Base-by-base conservation (phyloP, 2,888 invertebrate species). In the Tipula lateralis region DNA sequence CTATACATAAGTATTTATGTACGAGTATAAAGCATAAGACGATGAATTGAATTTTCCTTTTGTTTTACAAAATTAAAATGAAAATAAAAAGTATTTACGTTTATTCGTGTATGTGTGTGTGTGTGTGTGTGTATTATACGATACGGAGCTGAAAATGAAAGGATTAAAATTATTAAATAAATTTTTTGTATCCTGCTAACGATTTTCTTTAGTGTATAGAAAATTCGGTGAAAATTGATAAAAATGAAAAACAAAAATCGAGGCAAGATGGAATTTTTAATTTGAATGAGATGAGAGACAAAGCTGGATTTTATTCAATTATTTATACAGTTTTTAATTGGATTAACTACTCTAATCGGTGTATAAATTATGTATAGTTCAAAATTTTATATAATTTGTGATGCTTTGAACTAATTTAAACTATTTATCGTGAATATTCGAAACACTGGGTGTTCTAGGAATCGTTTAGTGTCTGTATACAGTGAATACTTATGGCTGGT, bases 171-270 rank as follows among this genome's bases (percentile, higher is more conserved):
- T 66, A 66, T 66, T 19, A 66, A 44, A 9, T 12, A 66, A 66
- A 24, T 24, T 24, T 66, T 9, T 24, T 19, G 24, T 66, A 24
- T 66, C 1, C 39, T 66, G 24, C 66, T 50, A n/a, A n/a, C n/a
- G 24, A 66, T 66, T 24, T 66, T 66, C 66, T 24, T 66, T 12
- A 1, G 66, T n/a, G n/a, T 66, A 66, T 24, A 36, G 36, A 24
- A 66, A 66, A 66, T 24, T 66, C 24, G 66, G 66, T 66, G 66
- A 66, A 66, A 66, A 66, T 66, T 66, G 66, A 66, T 66, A 66
- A 66, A 66, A 66, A 66, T 24, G 3, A 66, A 66, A 24, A 66
- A 1, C 24, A 66, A 9, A 24, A 50, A 50, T 16, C 16, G 44
- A 50, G 16, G 16, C 9, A 19, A 24, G 66, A 66, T 24, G 19